phyloP scores from a whole-genome alignment of 2,888 invertebrate genomes.

The Sesamia inferens region DNA sequence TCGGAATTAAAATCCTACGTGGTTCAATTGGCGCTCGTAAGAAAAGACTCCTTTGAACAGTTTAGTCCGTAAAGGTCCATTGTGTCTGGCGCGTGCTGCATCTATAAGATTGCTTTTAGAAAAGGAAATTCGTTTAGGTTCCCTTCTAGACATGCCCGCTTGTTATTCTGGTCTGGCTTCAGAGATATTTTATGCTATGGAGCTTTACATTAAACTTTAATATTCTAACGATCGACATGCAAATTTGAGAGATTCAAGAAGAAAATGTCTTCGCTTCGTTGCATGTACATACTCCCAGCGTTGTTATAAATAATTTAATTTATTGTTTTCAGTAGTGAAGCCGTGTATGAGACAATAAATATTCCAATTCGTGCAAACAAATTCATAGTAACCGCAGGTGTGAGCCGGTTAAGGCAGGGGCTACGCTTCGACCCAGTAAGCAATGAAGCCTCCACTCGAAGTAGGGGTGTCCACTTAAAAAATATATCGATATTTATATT shows the following conservation, averaged over 20 bases:
- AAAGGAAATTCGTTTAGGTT: slow-evolving; percentile 50
- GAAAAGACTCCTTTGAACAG: slow-evolving; percentile 38
- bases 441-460: slow-evolving; percentile 64
- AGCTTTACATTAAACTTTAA: slow-evolving; percentile 25
- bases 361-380: slow-evolving; percentile 45
- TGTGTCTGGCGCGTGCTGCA: slow-evolving; percentile 54
- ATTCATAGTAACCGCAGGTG: slow-evolving; percentile 66
- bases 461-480: too few relatives aligned
- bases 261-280: slow-evolving; percentile 20
- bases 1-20: slow-evolving; percentile 41
- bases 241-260: slow-evolving; percentile 17
- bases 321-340: slow-evolving; percentile 52
- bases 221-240: slow-evolving; percentile 23
- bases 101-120: slow-evolving; percentile 51
- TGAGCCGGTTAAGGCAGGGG: slow-evolving; percentile 58
- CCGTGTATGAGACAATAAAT: slow-evolving; percentile 41
- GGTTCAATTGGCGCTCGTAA: slow-evolving; percentile 28
- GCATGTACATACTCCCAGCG: neutral
- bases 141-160: slow-evolving; percentile 27
- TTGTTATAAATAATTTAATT: slow-evolving; percentile 45
- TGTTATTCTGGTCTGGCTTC: slow-evolving; percentile 34
- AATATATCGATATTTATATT: too few relatives aligned
- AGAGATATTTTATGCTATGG: slow-evolving; percentile 15
- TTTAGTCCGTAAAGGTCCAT: slow-evolving; percentile 44
- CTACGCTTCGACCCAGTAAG: slow-evolving; percentile 51